A percentile compares a stretch with the other conserved stretches of the same genome.
These are phyloP conservation scores for Spodoptera frugiperda DNA, from an alignment of 1,140 invertebrate species.

Conservation along the genomic window DNA sequence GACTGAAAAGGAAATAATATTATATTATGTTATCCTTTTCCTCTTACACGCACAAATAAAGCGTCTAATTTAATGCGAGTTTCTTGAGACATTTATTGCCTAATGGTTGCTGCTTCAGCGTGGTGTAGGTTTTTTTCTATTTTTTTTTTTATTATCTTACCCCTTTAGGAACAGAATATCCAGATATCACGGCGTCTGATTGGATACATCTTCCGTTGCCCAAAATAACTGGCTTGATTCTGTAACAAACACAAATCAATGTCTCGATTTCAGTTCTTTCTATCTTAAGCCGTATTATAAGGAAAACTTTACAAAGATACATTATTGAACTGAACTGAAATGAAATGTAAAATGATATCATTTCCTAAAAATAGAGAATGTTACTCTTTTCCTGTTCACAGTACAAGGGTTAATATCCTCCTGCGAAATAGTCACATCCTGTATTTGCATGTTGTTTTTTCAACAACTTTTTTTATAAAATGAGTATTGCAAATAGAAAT, in stretches of 20 bases:
- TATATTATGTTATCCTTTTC: slow-evolving; percentile 5
- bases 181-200: slow-evolving; percentile 92
- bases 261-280: too few species aligned
- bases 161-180: slow-evolving; percentile 95
- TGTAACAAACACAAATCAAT: slow-evolving; percentile 71
- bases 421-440: background rate
- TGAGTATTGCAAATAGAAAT: too few species aligned
- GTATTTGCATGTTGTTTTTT: too few species aligned
- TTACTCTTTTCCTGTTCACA: slow-evolving; percentile 1
- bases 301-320: background rate
- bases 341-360: background rate
- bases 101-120: background rate
- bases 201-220: slow-evolving; percentile 94
- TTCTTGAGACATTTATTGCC: background rate
- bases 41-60: too few species aligned
- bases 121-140: too few species aligned
- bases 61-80: too few species aligned
- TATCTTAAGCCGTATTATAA: background rate
- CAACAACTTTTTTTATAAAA: too few species aligned
- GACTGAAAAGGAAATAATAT: slow-evolving; percentile 86
- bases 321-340: background rate
- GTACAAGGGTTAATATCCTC: background rate
- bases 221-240: slow-evolving; percentile 95
- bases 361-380: background rate
- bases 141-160: slow-evolving; percentile 84